phyloP scores from a whole-genome alignment of 2,888 invertebrate species.

The Hedya salicella region DNA sequence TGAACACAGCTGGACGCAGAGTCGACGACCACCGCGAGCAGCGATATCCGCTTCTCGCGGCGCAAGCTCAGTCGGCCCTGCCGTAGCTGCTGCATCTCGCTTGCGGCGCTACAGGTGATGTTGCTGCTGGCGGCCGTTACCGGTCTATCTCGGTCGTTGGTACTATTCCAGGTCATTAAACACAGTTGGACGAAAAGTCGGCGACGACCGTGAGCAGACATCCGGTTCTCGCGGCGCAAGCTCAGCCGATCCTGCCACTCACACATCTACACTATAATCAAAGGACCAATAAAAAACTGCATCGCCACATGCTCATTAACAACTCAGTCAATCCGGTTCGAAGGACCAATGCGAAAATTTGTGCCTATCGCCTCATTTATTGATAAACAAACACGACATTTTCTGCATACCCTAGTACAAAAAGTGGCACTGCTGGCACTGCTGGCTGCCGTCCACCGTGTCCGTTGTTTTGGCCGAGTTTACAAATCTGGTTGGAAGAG shows the following conservation, averaged over 20 bases:
- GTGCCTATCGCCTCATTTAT: too few relatives aligned
- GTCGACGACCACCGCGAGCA: constrained; percentile 93
- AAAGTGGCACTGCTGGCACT: constrained; percentile 93
- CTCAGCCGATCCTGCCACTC: constrained; percentile 93
- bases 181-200: constrained; percentile 78
- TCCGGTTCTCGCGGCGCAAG: too few relatives aligned
- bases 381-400: too few relatives aligned
- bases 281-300: too few relatives aligned
- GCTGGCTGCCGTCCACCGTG: constrained; percentile 87
- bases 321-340: too few relatives aligned
- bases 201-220: constrained; percentile 95
- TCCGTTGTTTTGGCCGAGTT: constrained; percentile 83
- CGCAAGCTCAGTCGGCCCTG: constrained; percentile 93
- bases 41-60: too few relatives aligned
- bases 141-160: constrained; percentile 87
- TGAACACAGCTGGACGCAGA: too few relatives aligned
- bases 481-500: too few relatives aligned
- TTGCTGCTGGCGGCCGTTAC: constrained; percentile 86
- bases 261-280: too few relatives aligned
- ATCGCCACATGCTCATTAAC: too few relatives aligned
- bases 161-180: constrained; percentile 55
- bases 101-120: constrained; percentile 92
- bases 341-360: too few relatives aligned
- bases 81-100: constrained; percentile 94
- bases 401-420: too few relatives aligned